Evolutionary conservation across 2,797 vertebrate genomes (phyloP), one percentile per base, ranked within the genome.

Genomic region (Enteromius anoplus): DNA sequence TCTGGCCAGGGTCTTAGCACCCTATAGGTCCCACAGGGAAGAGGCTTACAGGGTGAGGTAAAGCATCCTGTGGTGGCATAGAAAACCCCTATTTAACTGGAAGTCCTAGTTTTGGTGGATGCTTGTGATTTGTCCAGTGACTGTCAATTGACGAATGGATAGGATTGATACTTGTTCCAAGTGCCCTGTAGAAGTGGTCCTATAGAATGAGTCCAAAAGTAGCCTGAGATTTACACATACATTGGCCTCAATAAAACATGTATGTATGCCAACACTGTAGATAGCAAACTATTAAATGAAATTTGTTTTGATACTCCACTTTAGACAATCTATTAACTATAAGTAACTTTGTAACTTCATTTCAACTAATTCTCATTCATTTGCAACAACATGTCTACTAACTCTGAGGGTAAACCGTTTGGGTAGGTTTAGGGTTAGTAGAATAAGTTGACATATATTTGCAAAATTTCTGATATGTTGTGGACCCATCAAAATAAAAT

Each of bases 31-130:
- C 29, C 88, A 82, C 89, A 90, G 90, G 84, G 90, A 85, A 87
- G 92, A 93, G 80, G 86, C 86, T 70, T 88, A 89, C 85, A 88
- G 88, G 88, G 89, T 93, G 89, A 94, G 93, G 93, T 94, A 93
- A 93, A 87, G 12, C 88, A 87, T 83, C 84, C 78, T 87, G 89
- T 86, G 73, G 71, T 83, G 86, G 75, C 84, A 80, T 21, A 66
- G 29, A 86, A 47, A n/a, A 40, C 14, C 68, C 85, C 83, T 51
- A 12, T 69, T 73, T 66, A 29, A 69, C 40, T 49, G 26, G 10
- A 76, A 47, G 49, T 58, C 37, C 19, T 75, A 64, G 71, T 58
- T 75, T 58, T 69, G 29, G 76, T 26, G 29, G n/a, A 75, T 17
- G 15, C 14, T 29, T 70, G 66, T 82, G 58, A 32, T 82, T 32